Evolutionary conservation across 2,113 vertebrate species (phyloP), one percentile per base, ranked within the genome.

Genomic region (Hippocampus barbouri): DNA sequence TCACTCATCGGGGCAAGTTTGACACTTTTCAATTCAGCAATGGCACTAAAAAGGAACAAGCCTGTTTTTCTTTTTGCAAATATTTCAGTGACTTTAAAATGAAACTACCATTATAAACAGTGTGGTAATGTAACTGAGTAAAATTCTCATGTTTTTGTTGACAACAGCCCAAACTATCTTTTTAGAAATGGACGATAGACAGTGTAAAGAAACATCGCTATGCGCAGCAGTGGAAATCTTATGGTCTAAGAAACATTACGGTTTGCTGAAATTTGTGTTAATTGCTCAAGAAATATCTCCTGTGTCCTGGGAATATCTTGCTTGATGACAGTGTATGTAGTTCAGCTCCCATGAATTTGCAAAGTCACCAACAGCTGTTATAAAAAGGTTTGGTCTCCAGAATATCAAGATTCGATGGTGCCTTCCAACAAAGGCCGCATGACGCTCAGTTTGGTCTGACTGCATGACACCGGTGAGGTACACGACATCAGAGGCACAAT

Each of bases 351-450:
- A 64, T n/a, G 9, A 38, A 34, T 41, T 12, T 15, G n/a, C n/a
- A n/a, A 7, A 20, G 27, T 9, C 59, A 61, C 27, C 5, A 27
- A 25, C 25, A 11, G 23, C 4, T 14, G 11, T 45, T 12, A 14
- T 14, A 38, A n/a, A 25, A 45, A 12, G n/a, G 21, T 65, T 65
- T 65, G 63, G 21, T n/a, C 40, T 45, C 11, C 27, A 25, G 14
- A 45, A 40, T 56, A 27, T 51, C 8, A 56, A 3, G 43, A 40
- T 21, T 34, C 21, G 6, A 30, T 23, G n/a, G 43, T 18, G 34
- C 15, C 40, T 40, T 77, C n/a, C 30, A 53, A 68, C 18, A 67
- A 45, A 67, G 43, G 43, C n/a, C 70, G 75, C 56, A 53, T 30
- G 25, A 40, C 27, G 18, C 41, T 45, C 14, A 47, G 3, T 8